Evolutionary conservation across 2,888 invertebrate species (phyloP).

Genomic region (Acholoe squamosa): DNA sequence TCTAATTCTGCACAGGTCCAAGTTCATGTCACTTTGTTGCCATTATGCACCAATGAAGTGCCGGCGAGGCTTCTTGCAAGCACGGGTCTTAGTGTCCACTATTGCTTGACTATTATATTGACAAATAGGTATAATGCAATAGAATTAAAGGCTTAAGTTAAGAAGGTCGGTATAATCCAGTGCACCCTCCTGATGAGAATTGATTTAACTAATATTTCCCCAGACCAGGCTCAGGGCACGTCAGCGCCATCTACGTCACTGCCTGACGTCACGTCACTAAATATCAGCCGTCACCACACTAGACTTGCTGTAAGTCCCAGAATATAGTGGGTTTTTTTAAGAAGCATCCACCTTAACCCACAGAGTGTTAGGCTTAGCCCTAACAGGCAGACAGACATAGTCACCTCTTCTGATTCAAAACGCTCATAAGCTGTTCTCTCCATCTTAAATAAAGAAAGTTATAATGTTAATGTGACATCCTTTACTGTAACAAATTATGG

Average conservation of each 20-base stretch:
- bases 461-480: not conserved
- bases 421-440: not conserved
- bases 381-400: not conserved
- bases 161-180: no score
- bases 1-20: no score
- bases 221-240: slow-evolving; percentile 18
- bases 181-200: not conserved
- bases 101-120: no score
- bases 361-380: not conserved
- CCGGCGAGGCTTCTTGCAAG: no score
- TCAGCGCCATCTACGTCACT: slow-evolving; percentile 14
- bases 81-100: no score
- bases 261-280: slow-evolving; percentile 12
- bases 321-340: no score
- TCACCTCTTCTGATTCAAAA: not conserved
- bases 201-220: not conserved
- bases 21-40: no score
- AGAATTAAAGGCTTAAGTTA: no score
- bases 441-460: not conserved
- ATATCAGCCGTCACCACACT: not conserved
- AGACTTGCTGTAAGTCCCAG: not conserved
- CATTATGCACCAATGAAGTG: no score
- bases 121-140: no score
- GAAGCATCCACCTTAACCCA: not conserved
- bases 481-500: not conserved